phyloP scores from a whole-genome alignment of 2,113 vertebrate species.

The Malurus alboscapulatus region DNA sequence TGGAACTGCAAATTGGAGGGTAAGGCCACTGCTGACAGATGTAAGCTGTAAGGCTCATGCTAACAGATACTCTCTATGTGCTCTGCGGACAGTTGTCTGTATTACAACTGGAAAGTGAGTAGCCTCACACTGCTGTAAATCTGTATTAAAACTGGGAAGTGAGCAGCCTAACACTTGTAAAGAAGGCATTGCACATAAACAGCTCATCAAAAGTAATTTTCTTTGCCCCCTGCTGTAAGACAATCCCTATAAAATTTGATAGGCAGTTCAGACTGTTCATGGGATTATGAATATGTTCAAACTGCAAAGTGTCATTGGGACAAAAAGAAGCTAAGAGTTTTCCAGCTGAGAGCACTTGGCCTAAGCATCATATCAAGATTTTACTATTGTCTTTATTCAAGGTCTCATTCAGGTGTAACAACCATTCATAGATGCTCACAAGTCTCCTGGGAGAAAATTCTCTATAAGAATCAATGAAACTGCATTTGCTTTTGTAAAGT shows the following conservation, averaged over 20 bases:
- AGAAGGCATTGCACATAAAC: constrained; percentile 30
- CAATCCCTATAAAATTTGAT: neutral
- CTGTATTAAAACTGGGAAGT: neutral
- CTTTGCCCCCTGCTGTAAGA: neutral
- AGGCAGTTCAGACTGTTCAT: neutral
- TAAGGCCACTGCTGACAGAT: neutral
- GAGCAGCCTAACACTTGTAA: neutral
- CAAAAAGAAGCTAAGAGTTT: neutral
- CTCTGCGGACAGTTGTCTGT: neutral
- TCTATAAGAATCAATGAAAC: neutral
- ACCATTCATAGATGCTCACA: neutral
- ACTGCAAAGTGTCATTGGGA: neutral
- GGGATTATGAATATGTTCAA: neutral
- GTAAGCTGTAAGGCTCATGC: neutral
- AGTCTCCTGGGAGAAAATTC: neutral
- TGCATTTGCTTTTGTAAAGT: neutral
- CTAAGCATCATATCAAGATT: neutral
- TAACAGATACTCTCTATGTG: neutral
- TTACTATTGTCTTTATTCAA: neutral
- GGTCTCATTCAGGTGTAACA: neutral
- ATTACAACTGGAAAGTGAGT: constrained; percentile 14
- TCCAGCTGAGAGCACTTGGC: neutral
- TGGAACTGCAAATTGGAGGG: neutral
- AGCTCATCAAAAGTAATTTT: neutral
- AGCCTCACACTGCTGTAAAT: neutral